Conservation (phyloP, 1,140 invertebrate species). For the Ceratina calcarata region DNA sequence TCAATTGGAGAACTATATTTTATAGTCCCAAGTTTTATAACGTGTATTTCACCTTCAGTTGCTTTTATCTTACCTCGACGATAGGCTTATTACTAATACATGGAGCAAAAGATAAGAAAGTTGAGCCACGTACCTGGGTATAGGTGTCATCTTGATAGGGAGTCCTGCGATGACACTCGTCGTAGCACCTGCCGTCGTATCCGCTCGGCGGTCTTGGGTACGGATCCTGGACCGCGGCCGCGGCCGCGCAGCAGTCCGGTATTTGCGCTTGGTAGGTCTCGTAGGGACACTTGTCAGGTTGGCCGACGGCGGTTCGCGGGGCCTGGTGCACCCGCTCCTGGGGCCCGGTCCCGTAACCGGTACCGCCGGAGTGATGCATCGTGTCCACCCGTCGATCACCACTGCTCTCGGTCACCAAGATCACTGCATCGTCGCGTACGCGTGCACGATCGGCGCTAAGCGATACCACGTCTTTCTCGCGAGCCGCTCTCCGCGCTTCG, state of each 20-base stretch:
- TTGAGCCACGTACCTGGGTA: constrained; percentile 68
- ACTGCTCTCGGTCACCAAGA: constrained; percentile 31
- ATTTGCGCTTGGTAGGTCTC: constrained; percentile 76
- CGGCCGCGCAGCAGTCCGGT: constrained; percentile 77
- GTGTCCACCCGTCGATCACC: constrained; percentile 52
- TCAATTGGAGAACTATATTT: too few relatives aligned
- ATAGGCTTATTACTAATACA: too few relatives aligned
- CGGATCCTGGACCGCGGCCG: constrained; percentile 73
- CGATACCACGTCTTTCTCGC: constrained; percentile 48
- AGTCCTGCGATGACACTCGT: constrained; percentile 76
- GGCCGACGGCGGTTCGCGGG: constrained; percentile 57
- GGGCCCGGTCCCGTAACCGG: constrained; percentile 72
- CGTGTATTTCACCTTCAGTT: too few relatives aligned
- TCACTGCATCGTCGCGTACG: constrained; percentile 55
- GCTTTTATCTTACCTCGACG: too few relatives aligned
- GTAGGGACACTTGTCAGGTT: constrained; percentile 77
- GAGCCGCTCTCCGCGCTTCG: constrained; percentile 17
- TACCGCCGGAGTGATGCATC: constrained; percentile 58
- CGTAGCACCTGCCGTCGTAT: constrained; percentile 76
- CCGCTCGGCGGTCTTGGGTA: constrained; percentile 76
- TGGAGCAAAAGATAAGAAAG: too few relatives aligned
- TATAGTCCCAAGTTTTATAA: too few relatives aligned
- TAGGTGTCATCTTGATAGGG: constrained; percentile 77
- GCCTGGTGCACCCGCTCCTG: constrained; percentile 78
- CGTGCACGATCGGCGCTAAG: constrained; percentile 26